phyloP scores from a whole-genome alignment of 2,888 invertebrate genomes.

The Chelonus formosanus region DNA sequence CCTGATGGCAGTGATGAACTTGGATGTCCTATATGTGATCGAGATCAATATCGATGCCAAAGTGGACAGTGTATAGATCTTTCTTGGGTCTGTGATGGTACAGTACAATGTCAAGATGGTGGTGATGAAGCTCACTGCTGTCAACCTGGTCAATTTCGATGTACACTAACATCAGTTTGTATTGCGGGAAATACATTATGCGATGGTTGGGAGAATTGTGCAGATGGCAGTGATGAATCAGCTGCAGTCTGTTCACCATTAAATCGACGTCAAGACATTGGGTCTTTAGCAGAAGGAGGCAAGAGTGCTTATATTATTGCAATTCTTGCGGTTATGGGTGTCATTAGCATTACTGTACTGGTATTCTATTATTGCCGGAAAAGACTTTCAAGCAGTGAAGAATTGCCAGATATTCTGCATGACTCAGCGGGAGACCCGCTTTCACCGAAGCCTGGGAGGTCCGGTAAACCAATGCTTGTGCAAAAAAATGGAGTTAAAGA shows the following conservation, averaged over 20 bases:
- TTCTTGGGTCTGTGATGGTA: constrained; percentile 72
- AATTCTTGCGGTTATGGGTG: constrained; percentile 69
- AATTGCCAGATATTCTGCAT: constrained; percentile 68
- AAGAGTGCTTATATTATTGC: constrained; percentile 70
- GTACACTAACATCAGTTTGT: constrained; percentile 79
- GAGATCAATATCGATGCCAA: constrained; percentile 74
- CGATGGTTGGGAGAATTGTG: constrained; percentile 81
- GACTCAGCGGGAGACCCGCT: constrained; percentile 75
- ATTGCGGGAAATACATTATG: constrained; percentile 75
- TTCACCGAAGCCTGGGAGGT: constrained; percentile 67
- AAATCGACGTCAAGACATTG: constrained; percentile 62
- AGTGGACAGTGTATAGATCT: constrained; percentile 71
- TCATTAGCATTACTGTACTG: constrained; percentile 67
- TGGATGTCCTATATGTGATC: constrained; percentile 76
- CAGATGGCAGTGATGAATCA: constrained; percentile 82
- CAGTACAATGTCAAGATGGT: constrained; percentile 74
- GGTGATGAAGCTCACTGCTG: constrained; percentile 78
- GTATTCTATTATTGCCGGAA: constrained; percentile 69
- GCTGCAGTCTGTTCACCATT: constrained; percentile 70
- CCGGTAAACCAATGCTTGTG: constrained; percentile 60
- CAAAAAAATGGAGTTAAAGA: constrained; percentile 62
- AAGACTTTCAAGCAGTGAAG: constrained; percentile 65
- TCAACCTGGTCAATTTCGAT: constrained; percentile 72
- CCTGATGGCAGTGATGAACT: constrained; percentile 84
- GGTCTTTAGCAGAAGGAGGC: constrained; percentile 56